These are phyloP conservation scores for Solenopsis invicta DNA, from an alignment of 1,140 invertebrate genomes.

Conservation along the genomic window DNA sequence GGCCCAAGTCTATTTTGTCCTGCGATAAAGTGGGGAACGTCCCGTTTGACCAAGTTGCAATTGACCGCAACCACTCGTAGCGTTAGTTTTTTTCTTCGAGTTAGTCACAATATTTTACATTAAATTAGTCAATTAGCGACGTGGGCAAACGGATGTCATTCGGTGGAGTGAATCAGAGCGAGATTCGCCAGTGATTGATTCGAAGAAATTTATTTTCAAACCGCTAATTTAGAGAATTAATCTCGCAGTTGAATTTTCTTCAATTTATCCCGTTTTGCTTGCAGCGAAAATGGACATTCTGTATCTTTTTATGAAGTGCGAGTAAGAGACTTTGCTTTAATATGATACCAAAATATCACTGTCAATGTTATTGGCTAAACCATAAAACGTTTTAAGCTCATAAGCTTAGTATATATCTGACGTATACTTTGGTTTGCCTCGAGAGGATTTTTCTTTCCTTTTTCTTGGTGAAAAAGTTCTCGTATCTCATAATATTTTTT, in stretches of 20 bases:
- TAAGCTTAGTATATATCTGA: constrained; percentile 37
- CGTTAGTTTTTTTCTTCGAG: too few species aligned
- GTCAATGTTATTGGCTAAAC: background rate
- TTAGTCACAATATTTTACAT: too few species aligned
- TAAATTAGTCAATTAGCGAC: too few species aligned
- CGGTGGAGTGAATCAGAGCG: background rate
- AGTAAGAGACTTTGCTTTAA: constrained; percentile 4
- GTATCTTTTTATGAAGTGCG: constrained; percentile 6
- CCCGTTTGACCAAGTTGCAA: too few species aligned
- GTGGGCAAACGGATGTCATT: too few species aligned
- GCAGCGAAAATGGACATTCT: background rate
- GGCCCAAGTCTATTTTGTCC: background rate
- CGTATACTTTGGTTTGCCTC: background rate
- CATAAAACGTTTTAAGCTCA: constrained; percentile 49
- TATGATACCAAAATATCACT: background rate
- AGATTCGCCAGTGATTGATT: background rate
- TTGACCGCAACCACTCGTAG: too few species aligned
- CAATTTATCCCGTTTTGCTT: constrained; percentile 10
- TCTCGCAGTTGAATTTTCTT: constrained; percentile 6
- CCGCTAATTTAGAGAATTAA: background rate
- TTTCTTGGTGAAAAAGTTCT: background rate
- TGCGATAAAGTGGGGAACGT: background rate
- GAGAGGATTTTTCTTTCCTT: background rate
- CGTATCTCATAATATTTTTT: too few species aligned
- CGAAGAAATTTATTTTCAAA: constrained; percentile 8